These are phyloP conservation scores for Phyllostomus hastatus DNA, from an alignment of 2,113 vertebrate genomes.

Conservation along the genomic window DNA sequence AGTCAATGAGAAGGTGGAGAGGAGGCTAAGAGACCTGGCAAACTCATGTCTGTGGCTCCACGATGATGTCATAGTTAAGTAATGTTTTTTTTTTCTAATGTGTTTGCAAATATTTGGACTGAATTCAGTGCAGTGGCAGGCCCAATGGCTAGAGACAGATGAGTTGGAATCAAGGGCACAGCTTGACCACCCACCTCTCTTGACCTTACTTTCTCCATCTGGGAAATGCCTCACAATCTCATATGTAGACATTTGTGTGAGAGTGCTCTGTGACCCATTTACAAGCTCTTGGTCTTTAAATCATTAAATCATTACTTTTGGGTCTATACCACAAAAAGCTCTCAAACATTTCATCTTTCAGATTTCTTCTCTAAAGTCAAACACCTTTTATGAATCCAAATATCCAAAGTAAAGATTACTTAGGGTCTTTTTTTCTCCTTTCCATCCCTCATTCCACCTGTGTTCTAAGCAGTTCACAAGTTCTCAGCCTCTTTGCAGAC, in stretches of 20 bases:
- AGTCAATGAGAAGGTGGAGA: not conserved
- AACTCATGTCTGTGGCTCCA: not conserved
- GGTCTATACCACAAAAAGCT: not conserved
- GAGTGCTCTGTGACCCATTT: not conserved
- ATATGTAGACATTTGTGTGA: not conserved
- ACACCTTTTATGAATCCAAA: not conserved
- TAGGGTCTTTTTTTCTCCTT: not conserved
- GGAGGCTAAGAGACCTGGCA: not conserved
- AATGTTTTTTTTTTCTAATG: not conserved
- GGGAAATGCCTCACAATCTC: not conserved
- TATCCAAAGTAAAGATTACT: not conserved
- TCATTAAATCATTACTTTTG: not conserved
- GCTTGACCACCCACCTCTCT: not conserved
- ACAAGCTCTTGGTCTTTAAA: not conserved
- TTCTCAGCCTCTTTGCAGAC: not conserved
- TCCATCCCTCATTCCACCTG: too few relatives aligned
- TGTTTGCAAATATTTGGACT: not conserved
- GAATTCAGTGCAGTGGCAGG: not conserved
- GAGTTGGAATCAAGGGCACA: not conserved
- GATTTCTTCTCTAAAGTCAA: not conserved
- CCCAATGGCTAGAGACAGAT: not conserved
- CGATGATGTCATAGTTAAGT: not conserved
- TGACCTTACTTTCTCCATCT: not conserved
- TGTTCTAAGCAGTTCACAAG: not conserved
- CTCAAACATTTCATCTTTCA: not conserved